Conservation (phyloP, 2,888 invertebrate species). For the Tenodera sinensis region DNA sequence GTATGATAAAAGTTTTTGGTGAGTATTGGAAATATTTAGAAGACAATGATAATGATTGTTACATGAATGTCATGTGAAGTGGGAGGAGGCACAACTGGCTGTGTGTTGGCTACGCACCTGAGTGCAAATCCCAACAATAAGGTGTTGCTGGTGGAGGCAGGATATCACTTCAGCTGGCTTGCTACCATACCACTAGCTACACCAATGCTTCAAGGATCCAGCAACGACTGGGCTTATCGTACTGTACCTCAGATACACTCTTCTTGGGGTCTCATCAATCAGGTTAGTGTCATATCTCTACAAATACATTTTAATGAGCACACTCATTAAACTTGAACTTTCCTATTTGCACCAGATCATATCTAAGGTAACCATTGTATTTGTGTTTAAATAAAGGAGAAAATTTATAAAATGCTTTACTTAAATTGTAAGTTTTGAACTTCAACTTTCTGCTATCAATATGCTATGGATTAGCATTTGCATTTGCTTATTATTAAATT, state of each 20-base stretch:
- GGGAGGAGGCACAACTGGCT: constrained; percentile 70
- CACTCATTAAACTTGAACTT: too few species aligned
- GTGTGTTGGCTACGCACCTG: constrained; percentile 63
- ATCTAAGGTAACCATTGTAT: too few species aligned
- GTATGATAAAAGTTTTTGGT: not conserved
- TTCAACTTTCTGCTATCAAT: too few species aligned
- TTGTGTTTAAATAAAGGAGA: too few species aligned
- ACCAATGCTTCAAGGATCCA: constrained; percentile 63
- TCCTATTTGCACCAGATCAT: too few species aligned
- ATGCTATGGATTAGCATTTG: too few species aligned
- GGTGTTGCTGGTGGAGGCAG: constrained; percentile 67
- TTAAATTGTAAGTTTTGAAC: too few species aligned
- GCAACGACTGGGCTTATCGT: constrained; percentile 65
- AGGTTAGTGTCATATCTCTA: constrained; percentile 45
- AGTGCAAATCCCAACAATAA: constrained; percentile 54
- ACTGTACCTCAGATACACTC: constrained; percentile 63
- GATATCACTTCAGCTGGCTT: constrained; percentile 63
- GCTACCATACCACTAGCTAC: constrained; percentile 63
- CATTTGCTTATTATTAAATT: too few species aligned
- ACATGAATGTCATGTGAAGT: constrained; percentile 47
- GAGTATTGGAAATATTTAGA: not conserved
- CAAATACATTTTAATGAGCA: too few species aligned
- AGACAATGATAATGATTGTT: not conserved
- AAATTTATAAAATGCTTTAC: too few species aligned
- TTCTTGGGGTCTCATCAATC: constrained; percentile 59